A percentile compares a stretch with the other conserved stretches of the same genome.
Evolutionary conservation across 64 coral and sea anemone genomes (phyloP).

Genomic region (Montipora efflorescens): DNA sequence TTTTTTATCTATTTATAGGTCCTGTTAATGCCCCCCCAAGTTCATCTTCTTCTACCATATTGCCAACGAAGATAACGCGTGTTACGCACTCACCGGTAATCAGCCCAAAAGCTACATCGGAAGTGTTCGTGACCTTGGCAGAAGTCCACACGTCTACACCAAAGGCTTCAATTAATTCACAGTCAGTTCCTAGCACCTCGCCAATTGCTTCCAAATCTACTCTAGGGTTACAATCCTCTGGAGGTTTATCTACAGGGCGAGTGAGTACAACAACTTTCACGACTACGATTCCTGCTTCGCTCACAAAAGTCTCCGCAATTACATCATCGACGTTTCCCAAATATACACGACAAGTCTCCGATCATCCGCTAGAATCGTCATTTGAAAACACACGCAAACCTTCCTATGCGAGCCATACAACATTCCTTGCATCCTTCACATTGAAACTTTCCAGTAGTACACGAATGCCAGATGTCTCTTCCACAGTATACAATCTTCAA

Average conservation of each 20-base stretch:
- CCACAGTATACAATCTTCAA: no score
- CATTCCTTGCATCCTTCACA: background rate
- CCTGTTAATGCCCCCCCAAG: background rate
- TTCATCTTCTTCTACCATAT: background rate
- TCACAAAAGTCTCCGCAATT: background rate
- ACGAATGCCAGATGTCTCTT: background rate
- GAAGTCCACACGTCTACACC: no score
- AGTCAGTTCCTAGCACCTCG: no score
- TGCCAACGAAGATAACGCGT: background rate
- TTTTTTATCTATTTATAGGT: background rate
- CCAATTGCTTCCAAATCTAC: no score
- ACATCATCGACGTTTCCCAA: no score
- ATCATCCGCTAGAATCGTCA: no score
- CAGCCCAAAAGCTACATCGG: background rate
- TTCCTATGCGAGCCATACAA: background rate
- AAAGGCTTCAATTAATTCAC: no score
- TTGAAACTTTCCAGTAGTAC: no score
- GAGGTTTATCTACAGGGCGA: no score
- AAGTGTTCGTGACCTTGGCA: no score
- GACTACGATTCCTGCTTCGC: background rate
- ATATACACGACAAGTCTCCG: background rate
- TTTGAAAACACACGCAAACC: background rate
- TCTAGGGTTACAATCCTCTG: no score
- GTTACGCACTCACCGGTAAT: background rate
- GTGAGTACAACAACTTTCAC: background rate